Conservation (phyloP, 1,140 invertebrate species). For the Centruroides sculpturatus region DNA sequence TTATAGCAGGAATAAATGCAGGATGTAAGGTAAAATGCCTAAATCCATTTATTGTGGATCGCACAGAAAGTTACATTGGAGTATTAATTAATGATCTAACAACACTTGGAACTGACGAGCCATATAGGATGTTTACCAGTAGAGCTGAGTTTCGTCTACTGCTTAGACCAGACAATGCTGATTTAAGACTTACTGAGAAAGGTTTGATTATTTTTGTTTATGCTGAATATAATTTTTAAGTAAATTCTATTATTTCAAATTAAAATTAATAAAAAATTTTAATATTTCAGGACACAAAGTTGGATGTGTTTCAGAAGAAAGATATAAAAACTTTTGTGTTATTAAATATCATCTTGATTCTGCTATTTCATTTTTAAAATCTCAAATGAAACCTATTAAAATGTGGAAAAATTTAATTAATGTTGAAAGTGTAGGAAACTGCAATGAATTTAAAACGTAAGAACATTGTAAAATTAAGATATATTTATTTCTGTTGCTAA, state of each 20-base stretch:
- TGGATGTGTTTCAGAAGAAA: constrained; percentile 50
- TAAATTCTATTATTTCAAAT: background rate
- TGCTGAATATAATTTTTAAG: background rate
- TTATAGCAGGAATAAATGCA: constrained; percentile 78
- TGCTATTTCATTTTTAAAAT: constrained; percentile 39
- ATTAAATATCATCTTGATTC: constrained; percentile 36
- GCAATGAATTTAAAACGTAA: constrained; percentile 2
- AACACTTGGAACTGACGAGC: constrained; percentile 66
- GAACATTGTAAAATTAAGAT: background rate
- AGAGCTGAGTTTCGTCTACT: constrained; percentile 72
- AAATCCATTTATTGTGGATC: constrained; percentile 46
- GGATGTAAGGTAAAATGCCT: constrained; percentile 36
- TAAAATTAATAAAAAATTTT: background rate
- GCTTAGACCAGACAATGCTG: constrained; percentile 80
- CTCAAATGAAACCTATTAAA: constrained; percentile 27
- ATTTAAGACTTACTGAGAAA: constrained; percentile 62
- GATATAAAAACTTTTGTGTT: constrained; percentile 38
- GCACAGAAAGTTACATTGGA: constrained; percentile 80
- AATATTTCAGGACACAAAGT: constrained; percentile 38
- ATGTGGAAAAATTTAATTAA: constrained; percentile 37
- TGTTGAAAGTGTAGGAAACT: background rate
- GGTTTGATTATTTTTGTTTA: constrained; percentile 27
- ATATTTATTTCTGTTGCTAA: background rate
- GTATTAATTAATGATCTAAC: constrained; percentile 86
- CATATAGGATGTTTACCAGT: constrained; percentile 90